A percentile compares a stretch with the other conserved stretches of the same genome.
Evolutionary conservation across 2,888 invertebrate species (phyloP).

Genomic region (Luperina testacea): DNA sequence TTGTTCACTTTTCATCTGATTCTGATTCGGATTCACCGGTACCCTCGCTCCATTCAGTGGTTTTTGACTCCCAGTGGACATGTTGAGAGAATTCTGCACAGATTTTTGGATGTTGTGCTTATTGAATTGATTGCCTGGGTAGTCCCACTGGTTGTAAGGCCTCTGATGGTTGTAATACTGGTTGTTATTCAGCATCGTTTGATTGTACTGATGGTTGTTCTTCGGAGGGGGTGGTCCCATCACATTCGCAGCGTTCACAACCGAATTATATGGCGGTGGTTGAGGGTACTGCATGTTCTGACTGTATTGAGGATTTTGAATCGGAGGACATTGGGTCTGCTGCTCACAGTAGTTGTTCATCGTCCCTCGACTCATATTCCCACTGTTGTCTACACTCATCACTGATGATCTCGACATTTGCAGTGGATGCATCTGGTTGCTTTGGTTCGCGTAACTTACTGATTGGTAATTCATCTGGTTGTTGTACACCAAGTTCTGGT

Average conservation of each 20-base stretch:
- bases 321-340: constrained; percentile 75
- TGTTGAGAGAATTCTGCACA: constrained; percentile 83
- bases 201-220: constrained; percentile 87
- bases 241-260: constrained; percentile 83
- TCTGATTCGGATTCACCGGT: constrained; percentile 79
- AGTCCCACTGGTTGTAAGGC: constrained; percentile 87
- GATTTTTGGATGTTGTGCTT: constrained; percentile 86
- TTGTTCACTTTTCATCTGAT: constrained; percentile 83
- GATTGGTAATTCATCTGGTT: constrained; percentile 84
- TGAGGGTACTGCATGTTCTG: constrained; percentile 85
- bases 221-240: constrained; percentile 88
- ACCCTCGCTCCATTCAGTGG: constrained; percentile 76
- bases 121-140: constrained; percentile 85
- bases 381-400: constrained; percentile 88
- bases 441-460: constrained; percentile 79
- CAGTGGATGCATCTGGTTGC: constrained; percentile 81
- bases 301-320: constrained; percentile 79
- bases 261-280: constrained; percentile 84
- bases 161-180: constrained; percentile 87
- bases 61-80: constrained; percentile 87
- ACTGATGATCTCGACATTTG: constrained; percentile 87
- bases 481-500: constrained; percentile 79
- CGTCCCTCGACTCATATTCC: constrained; percentile 82
- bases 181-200: constrained; percentile 87
- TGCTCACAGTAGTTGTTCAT: constrained; percentile 85